These are phyloP conservation scores for Ennomos quercinarius DNA, from an alignment of 2,888 invertebrate species.

Conservation along the genomic window DNA sequence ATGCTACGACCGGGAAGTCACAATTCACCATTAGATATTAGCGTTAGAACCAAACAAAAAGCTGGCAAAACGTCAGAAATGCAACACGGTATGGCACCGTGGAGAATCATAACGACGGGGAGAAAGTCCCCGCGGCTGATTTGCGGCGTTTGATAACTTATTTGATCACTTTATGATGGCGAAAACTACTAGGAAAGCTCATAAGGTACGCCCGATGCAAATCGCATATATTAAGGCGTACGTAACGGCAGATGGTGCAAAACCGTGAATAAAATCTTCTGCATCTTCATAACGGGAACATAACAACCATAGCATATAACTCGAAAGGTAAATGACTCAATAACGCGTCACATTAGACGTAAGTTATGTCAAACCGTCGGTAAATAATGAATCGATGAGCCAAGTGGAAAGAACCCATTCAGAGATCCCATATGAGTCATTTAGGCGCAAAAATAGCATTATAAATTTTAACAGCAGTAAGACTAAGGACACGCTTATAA, in stretches of 20 bases:
- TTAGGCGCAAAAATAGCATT: constrained; percentile 79
- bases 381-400: constrained; percentile 58
- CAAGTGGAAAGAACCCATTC: constrained; percentile 67
- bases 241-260: constrained; percentile 57
- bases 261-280: constrained; percentile 25
- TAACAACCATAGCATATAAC: constrained; percentile 57
- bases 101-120: constrained; percentile 75
- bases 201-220: constrained; percentile 76
- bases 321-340: constrained; percentile 67
- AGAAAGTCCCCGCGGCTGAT: constrained; percentile 73
- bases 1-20: constrained; percentile 51
- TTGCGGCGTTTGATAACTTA: constrained; percentile 77
- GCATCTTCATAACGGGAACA: constrained; percentile 67
- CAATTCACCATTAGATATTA: constrained; percentile 63
- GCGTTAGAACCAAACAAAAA: constrained; percentile 71
- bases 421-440: constrained; percentile 76
- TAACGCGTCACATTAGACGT: constrained; percentile 52
- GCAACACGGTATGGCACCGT: constrained; percentile 60
- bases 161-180: constrained; percentile 84
- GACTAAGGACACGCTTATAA: constrained; percentile 71
- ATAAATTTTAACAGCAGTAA: constrained; percentile 77
- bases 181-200: constrained; percentile 76
- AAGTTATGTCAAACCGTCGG: constrained; percentile 42
- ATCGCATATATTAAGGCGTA: constrained; percentile 66
- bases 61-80: constrained; percentile 67